phyloP scores from a whole-genome alignment of 1,140 invertebrate genomes.

The Camponotus vicinus region DNA sequence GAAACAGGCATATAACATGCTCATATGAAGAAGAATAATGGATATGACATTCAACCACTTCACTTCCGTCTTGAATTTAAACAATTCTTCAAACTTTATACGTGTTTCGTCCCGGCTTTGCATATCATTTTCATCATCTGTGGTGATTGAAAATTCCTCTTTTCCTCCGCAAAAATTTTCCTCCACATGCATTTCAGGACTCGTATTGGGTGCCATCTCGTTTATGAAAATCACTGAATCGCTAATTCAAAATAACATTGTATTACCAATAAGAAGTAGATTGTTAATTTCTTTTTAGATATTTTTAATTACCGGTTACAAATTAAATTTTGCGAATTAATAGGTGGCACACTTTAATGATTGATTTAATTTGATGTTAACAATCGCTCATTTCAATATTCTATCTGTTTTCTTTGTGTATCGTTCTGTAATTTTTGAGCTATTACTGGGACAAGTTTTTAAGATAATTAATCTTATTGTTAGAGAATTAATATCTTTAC shows the following conservation, averaged over 20 bases:
- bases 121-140: background rate
- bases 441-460: too few relatives aligned
- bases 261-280: background rate
- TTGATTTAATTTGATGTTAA: background rate
- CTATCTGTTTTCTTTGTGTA: too few relatives aligned
- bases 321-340: background rate
- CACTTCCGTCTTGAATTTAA: background rate
- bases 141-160: background rate
- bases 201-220: background rate
- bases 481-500: background rate
- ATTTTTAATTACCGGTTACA: background rate
- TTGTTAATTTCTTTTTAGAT: background rate
- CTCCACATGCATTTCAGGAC: background rate
- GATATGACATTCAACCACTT: background rate
- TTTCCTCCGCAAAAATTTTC: slow-evolving; percentile 3
- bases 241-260: background rate
- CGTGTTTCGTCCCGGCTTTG: background rate
- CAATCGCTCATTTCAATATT: background rate
- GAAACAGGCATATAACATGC: background rate
- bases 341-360: background rate
- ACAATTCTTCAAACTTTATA: background rate
- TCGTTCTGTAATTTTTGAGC: too few relatives aligned
- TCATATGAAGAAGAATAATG: background rate
- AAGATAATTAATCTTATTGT: too few relatives aligned
- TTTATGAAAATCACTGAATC: background rate